Base-by-base conservation (phyloP, 1,140 invertebrate genomes). In the Pseudomyrmex gracilis region DNA sequence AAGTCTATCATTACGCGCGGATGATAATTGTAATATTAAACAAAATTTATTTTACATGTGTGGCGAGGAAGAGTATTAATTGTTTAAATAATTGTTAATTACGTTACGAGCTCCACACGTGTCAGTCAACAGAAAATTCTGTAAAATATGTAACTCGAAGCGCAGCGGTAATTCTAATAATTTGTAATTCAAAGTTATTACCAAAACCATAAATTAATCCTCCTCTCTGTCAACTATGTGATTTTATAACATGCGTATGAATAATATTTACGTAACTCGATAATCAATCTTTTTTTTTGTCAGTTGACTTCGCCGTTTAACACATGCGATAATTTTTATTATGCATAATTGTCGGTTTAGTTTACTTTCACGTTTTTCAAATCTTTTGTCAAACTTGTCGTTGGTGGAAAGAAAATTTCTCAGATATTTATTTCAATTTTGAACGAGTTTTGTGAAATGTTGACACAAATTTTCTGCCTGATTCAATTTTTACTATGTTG, bases 71-170 rank as follows among this genome's bases (percentile, higher is more conserved):
- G 17, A 53, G 12, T 73, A 82, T 73, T 68, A 82, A 78, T 82
- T 66, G 17, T 67, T 60, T 61, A 61, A 60, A 24, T 24, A 78
- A 78, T 76, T 64, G n/a, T 60, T 66, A 78, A 78, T 83, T 80
- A 73, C 34, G 34, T 51, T 47, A 20, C 66, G 55, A 70, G 22
- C n/a, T 51, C 34, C 34, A 45, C 24, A 24, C 43, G 17, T 53
- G 20, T 57, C 34, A 22, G 22, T 58, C 66, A 8, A 22, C 20
- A 12, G 66, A 80, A 70, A 80, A 80, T 80, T 71, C n/a, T 60
- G 43, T 12, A 34, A 80, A 80, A 80, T 60, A 34, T 34, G 34
- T 34, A 80, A 15, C 22, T 60, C 43, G 22, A 57, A 49, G 24
- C 7, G 76, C 15, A 34, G 20, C 47, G 66, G 70, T 71, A 80